These are phyloP conservation scores for Sminthopsis crassicaudata DNA, from an alignment of 2,113 vertebrate genomes.

Conservation along the genomic window DNA sequence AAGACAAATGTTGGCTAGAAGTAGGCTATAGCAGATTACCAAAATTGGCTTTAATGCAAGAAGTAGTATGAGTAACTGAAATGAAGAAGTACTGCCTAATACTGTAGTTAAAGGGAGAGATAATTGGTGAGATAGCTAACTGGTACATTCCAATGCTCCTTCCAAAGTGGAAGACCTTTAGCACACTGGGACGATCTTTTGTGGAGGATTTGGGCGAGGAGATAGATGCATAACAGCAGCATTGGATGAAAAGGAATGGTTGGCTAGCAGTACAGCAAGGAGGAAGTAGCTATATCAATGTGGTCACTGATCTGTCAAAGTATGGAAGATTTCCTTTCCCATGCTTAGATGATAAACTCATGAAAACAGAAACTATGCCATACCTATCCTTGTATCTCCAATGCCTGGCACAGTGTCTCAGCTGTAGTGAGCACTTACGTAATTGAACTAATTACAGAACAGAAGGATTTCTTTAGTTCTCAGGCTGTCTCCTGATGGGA, in stretches of 20 bases:
- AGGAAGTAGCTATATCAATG: not conserved
- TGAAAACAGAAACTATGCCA: not conserved
- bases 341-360: not conserved
- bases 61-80: not conserved
- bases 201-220: not conserved
- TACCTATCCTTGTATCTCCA: not conserved
- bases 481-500: not conserved
- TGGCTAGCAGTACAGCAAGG: too few species aligned
- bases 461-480: not conserved
- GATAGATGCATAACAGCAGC: not conserved
- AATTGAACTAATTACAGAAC: not conserved
- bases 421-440: not conserved
- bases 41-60: not conserved
- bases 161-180: not conserved
- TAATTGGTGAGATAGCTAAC: not conserved
- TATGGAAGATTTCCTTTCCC: not conserved
- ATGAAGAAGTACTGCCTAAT: not conserved
- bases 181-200: not conserved
- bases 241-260: not conserved
- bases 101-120: not conserved
- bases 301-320: not conserved
- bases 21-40: not conserved
- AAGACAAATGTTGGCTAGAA: not conserved
- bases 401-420: not conserved
- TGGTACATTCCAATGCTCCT: not conserved